A percentile compares a stretch with the other conserved stretches of the same genome.
Evolutionary conservation across 2,113 vertebrate species (phyloP).

Genomic region (Nothocercus julius): DNA sequence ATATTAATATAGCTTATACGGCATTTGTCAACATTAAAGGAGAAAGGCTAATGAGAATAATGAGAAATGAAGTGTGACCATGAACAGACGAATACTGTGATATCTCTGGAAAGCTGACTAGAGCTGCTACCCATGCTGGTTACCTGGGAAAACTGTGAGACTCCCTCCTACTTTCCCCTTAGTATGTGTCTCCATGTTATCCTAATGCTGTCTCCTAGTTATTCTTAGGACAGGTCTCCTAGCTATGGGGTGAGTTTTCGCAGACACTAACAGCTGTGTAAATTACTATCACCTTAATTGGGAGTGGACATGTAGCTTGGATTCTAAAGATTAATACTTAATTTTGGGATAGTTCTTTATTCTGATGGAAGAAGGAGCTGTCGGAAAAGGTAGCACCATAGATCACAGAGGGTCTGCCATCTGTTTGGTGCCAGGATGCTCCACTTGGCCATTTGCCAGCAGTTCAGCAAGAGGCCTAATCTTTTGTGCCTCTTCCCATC

Average conservation of each 20-base stretch:
- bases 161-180: rapidly evolving
- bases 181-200: rapidly evolving
- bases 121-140: not conserved
- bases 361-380: not conserved
- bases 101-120: not conserved
- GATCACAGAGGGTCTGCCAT: not conserved
- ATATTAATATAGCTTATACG: not conserved
- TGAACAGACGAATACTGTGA: not conserved
- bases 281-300: rapidly evolving
- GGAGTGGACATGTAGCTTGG: not conserved
- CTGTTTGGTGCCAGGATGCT: not conserved
- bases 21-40: not conserved
- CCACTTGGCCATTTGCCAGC: not conserved
- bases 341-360: not conserved
- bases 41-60: not conserved
- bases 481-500: not conserved
- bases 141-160: not conserved
- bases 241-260: not conserved
- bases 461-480: not conserved
- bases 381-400: not conserved
- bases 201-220: not conserved
- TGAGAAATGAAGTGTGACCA: not conserved
- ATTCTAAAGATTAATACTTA: not conserved
- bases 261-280: rapidly evolving
- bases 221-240: not conserved